A percentile compares a stretch with the other conserved stretches of the same genome.
phyloP scores from a whole-genome alignment of 2,888 invertebrate species.

The Drosophila fulvimacula region DNA sequence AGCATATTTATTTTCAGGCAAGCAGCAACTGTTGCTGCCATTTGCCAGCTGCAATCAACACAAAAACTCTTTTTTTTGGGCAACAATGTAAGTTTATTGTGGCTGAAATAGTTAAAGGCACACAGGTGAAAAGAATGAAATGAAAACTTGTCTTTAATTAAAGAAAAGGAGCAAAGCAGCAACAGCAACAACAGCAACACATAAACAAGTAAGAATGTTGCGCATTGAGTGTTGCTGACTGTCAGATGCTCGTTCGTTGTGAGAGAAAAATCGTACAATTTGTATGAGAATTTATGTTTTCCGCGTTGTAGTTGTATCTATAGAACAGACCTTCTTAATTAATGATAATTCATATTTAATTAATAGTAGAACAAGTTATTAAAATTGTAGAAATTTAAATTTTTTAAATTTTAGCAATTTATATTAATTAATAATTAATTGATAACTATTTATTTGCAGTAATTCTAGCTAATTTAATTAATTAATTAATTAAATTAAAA shows the following conservation, averaged over 20 bases:
- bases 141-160: slow-evolving; percentile 79
- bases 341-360: too few relatives aligned
- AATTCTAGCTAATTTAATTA: too few relatives aligned
- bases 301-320: too few relatives aligned
- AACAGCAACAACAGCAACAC: slow-evolving; percentile 25
- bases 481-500: too few relatives aligned
- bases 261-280: neutral
- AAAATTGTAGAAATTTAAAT: too few relatives aligned
- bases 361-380: too few relatives aligned
- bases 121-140: slow-evolving; percentile 68
- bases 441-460: too few relatives aligned
- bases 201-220: slow-evolving; percentile 11
- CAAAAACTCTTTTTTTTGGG: slow-evolving; percentile 11
- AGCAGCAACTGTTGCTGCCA: slow-evolving; percentile 25
- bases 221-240: neutral
- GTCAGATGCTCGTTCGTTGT: neutral
- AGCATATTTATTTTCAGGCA: slow-evolving; percentile 37
- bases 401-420: too few relatives aligned
- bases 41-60: slow-evolving; percentile 33
- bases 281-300: too few relatives aligned
- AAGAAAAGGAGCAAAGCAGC: slow-evolving; percentile 59
- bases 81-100: slow-evolving; percentile 56
- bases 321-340: too few relatives aligned
- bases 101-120: slow-evolving; percentile 52
- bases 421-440: too few relatives aligned